Evolutionary conservation across 53 echinoderm and acorn worm species (phyloP).

Genomic region (Echinometra lucunter): DNA sequence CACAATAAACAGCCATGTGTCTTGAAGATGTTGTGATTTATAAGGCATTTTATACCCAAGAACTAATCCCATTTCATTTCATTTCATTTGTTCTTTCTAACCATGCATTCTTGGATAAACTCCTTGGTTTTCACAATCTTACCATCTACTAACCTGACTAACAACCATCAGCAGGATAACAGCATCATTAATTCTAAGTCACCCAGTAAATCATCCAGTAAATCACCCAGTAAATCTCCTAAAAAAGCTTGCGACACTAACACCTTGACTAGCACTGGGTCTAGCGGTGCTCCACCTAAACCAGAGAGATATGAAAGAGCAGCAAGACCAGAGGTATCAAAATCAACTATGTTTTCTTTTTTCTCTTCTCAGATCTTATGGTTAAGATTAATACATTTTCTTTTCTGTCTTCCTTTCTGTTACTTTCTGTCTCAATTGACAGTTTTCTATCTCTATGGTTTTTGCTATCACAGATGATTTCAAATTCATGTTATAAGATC

Average conservation of each 20-base stretch:
- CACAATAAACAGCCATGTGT: background rate
- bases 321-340: conserved; percentile 41
- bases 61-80: conserved; percentile 36
- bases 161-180: conserved; percentile 49
- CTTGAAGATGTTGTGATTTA: background rate
- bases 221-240: conserved; percentile 65
- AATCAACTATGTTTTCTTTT: background rate
- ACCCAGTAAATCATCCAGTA: conserved; percentile 30
- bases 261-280: conserved; percentile 25
- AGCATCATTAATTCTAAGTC: conserved; percentile 49
- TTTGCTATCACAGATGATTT: too few species aligned
- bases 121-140: background rate
- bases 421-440: background rate
- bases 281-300: conserved; percentile 45
- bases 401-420: background rate
- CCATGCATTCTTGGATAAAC: conserved; percentile 29
- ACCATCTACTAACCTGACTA: conserved; percentile 18
- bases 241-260: conserved; percentile 62
- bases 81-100: conserved; percentile 24
- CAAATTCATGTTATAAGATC: too few species aligned
- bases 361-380: background rate
- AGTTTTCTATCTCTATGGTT: background rate
- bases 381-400: background rate
- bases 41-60: background rate
- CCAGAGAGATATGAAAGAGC: conserved; percentile 46